phyloP scores from a whole-genome alignment of 2,113 vertebrate species.

The Trinectes maculatus region DNA sequence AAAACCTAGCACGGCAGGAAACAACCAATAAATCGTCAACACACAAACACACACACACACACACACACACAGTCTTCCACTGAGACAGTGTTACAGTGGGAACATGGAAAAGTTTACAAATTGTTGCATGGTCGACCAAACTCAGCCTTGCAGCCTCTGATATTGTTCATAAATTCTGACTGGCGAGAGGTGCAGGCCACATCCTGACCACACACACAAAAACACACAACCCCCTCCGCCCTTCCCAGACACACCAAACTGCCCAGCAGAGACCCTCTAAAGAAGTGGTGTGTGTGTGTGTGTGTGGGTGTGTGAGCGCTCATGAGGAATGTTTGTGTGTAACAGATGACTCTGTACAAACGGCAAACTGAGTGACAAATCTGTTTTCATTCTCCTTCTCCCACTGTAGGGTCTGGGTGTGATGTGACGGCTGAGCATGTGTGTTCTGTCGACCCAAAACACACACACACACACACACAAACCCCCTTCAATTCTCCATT shows the following conservation, averaged over 20 bases:
- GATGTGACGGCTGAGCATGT: slow-evolving; percentile 23
- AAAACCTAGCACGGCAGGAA: slow-evolving; percentile 45
- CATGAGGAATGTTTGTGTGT: slow-evolving; percentile 51
- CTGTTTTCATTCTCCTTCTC: slow-evolving; percentile 62
- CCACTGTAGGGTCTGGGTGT: slow-evolving; percentile 30
- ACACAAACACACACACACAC: too few species aligned
- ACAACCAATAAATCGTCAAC: slow-evolving; percentile 46
- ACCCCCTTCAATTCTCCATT: slow-evolving; percentile 55
- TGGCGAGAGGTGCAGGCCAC: slow-evolving; percentile 66
- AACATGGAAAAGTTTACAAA: slow-evolving; percentile 36
- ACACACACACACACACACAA: slow-evolving; percentile 14
- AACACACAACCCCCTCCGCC: slow-evolving; percentile 67
- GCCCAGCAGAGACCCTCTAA: slow-evolving; percentile 46
- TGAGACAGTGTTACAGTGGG: slow-evolving; percentile 4
- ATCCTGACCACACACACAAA: slow-evolving; percentile 74
- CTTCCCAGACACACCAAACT: slow-evolving; percentile 39
- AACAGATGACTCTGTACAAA: slow-evolving; percentile 63
- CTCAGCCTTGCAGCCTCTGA: slow-evolving; percentile 50
- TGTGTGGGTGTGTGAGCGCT: slow-evolving; percentile 40
- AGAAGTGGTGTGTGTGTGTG: slow-evolving; percentile 18
- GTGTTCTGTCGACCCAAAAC: too few species aligned
- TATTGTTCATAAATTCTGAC: slow-evolving; percentile 70
- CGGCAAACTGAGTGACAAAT: slow-evolving; percentile 57
- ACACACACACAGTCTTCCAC: slow-evolving; percentile 5
- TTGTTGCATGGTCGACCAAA: slow-evolving; percentile 23